Evolutionary conservation across 2,113 vertebrate species (phyloP), one percentile per base, ranked within the genome.

Genomic region (Rafetus swinhoei): DNA sequence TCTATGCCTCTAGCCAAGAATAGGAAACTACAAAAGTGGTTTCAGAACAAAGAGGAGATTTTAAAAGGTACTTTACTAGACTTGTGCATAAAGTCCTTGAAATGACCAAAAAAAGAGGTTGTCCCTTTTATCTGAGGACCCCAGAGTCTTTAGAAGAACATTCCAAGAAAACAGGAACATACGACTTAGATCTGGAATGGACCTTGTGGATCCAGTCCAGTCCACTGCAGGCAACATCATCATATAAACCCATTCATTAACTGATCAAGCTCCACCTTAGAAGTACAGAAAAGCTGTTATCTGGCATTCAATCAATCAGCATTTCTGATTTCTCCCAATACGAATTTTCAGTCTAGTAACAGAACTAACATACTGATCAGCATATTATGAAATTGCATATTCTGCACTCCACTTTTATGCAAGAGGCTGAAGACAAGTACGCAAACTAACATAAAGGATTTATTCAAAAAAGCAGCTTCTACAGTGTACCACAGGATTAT

Each of bases 21-120:
- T 69, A 0, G 2, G 6, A 11, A 84, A 74, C 10, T 1, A 60
- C 5, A 81, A 53, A 19, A 4, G 65, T n/a, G 45, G 32, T 24
- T 54, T 54, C 84, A 77, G 81, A 53, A 27, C 55, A 55, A 32
- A 16, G n/a, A 11, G 57, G 15, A 29, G 16, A 74, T 76, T 83
- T 39, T 39, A 56, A 10, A 57, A 18, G 29, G 35, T 29, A 11
- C 19, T 65, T 55, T 55, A 0, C 0, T n/a, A 60, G 27, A 82
- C n/a, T 65, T 72, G 39, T 18, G 35, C 8, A 55, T 2, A 6
- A 3, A 3, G 69, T 32, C 45, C 45, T 84, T 57, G 0, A 2
- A 0, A 59, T 74, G 32, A 87, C 22, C n/a, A 35, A 50, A 3
- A 76, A 50, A 1, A 45, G 0, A 6, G 45, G 14, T 22, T 6